These are phyloP conservation scores for Tamandua tetradactyla DNA, from an alignment of 2,797 vertebrate genomes.

Conservation along the genomic window DNA sequence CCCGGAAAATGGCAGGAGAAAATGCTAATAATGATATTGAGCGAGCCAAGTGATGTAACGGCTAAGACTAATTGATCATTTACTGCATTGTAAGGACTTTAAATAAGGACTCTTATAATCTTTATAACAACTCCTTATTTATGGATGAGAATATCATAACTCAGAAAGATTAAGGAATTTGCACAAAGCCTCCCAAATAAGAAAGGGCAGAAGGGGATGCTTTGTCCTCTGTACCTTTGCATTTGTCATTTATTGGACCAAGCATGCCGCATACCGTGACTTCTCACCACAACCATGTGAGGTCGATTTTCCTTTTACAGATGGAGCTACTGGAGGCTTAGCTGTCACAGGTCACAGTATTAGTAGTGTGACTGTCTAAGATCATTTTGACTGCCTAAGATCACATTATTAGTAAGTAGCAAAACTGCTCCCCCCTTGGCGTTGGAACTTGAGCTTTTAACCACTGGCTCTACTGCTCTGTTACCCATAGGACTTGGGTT, in stretches of 20 bases:
- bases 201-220: background rate
- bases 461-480: background rate
- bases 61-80: background rate
- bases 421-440: background rate
- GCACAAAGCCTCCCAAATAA: background rate
- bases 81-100: background rate
- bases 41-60: background rate
- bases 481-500: background rate
- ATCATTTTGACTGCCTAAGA: background rate
- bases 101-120: background rate
- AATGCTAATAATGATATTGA: background rate
- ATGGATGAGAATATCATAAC: background rate
- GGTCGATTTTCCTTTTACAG: background rate
- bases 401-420: background rate
- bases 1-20: background rate
- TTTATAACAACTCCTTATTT: background rate
- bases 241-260: background rate
- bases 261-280: background rate
- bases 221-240: background rate
- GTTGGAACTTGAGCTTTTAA: background rate
- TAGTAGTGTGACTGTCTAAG: too few relatives aligned
- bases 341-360: too few relatives aligned
- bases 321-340: background rate
- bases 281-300: background rate
- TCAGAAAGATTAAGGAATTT: background rate